phyloP scores from a whole-genome alignment of 2,113 vertebrate genomes.

The Ceyx cyanopectus region DNA sequence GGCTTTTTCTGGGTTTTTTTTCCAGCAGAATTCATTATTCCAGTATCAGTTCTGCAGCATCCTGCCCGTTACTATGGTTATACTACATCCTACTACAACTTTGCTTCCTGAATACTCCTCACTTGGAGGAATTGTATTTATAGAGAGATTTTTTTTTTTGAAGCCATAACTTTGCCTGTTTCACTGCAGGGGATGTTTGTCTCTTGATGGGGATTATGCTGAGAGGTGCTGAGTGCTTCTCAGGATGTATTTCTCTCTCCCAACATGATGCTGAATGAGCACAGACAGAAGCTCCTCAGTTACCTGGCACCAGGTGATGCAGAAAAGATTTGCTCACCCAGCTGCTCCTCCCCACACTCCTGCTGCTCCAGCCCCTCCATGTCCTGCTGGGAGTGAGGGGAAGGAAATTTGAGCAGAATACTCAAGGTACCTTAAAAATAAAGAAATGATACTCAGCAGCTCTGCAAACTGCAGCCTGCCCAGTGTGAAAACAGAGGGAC shows the following conservation, averaged over 20 bases:
- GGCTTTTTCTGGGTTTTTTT: not conserved
- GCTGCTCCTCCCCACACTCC: no score
- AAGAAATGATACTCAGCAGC: not conserved
- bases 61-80: not conserved
- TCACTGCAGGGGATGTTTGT: not conserved
- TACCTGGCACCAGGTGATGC: not conserved
- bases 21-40: not conserved
- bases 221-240: not conserved
- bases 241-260: not conserved
- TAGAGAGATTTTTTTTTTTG: not conserved
- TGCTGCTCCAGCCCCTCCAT: no score
- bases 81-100: not conserved
- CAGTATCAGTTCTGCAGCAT: not conserved
- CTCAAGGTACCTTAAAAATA: not conserved
- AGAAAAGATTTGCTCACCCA: not conserved
- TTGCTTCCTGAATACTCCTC: not conserved
- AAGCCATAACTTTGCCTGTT: not conserved
- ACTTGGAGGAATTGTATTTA: not conserved
- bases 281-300: not conserved
- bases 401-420: not conserved
- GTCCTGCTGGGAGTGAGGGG: no score
- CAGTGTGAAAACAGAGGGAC: not conserved
- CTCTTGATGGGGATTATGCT: not conserved
- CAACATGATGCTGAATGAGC: not conserved
- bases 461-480: rapidly evolving